Conservation (phyloP, 2,113 vertebrate genomes). For the Bubo blakistoni region DNA sequence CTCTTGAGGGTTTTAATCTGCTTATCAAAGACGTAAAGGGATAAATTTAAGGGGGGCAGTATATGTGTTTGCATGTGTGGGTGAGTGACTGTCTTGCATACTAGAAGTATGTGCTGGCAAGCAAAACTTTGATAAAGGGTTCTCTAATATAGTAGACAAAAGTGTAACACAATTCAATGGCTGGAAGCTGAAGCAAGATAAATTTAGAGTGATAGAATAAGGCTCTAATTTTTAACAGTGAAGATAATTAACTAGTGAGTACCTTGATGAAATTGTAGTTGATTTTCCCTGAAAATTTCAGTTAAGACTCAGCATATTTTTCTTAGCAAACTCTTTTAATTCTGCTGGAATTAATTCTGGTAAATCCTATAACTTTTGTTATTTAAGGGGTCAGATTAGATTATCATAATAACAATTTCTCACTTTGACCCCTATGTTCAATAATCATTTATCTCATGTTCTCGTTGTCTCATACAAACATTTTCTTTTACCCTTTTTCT, state of each 20-base stretch:
- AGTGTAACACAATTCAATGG: neutral
- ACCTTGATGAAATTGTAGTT: neutral
- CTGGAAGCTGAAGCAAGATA: neutral
- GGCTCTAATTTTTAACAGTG: neutral
- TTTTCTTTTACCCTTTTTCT: neutral
- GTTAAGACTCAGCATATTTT: neutral
- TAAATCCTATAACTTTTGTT: neutral
- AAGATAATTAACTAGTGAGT: neutral
- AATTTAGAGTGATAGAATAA: constrained; percentile 26
- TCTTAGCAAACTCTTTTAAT: neutral
- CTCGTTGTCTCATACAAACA: neutral
- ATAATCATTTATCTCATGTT: neutral
- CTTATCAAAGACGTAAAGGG: constrained; percentile 36
- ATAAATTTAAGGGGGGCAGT: neutral
- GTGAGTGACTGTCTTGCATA: neutral
- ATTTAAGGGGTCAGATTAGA: neutral
- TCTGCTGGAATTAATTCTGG: neutral
- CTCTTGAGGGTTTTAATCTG: neutral
- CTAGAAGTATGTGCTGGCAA: constrained; percentile 15
- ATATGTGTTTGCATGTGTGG: neutral
- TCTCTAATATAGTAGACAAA: neutral
- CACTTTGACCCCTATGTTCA: neutral
- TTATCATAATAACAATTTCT: neutral
- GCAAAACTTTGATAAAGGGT: constrained; percentile 39
- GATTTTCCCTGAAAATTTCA: neutral